Conservation (phyloP, 2,797 vertebrate genomes). For the Coracias cyanogaster region DNA sequence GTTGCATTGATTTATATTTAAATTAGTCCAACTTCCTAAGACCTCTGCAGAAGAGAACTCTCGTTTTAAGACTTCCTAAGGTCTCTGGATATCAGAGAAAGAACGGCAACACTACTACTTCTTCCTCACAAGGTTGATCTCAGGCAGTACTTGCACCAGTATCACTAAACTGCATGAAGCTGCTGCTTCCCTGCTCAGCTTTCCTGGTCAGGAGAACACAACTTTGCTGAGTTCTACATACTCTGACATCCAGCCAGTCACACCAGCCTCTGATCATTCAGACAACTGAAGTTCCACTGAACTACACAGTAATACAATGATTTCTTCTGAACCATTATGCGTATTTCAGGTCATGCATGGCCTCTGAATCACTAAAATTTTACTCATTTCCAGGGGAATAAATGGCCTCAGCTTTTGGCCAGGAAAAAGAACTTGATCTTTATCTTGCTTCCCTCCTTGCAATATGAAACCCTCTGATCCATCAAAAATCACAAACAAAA, state of each 20-base stretch:
- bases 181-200: background rate
- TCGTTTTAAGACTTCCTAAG: conserved; percentile 12
- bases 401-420: background rate
- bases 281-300: background rate
- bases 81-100: conserved; percentile 22
- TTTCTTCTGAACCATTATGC: background rate
- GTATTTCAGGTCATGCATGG: background rate
- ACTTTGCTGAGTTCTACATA: background rate
- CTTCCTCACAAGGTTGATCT: background rate
- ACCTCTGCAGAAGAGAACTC: conserved; percentile 12
- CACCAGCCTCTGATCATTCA: background rate
- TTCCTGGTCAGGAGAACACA: background rate
- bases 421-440: background rate
- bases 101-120: background rate
- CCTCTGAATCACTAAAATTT: background rate
- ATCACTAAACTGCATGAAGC: background rate
- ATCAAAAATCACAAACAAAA: background rate
- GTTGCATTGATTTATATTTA: conserved; percentile 18
- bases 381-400: background rate
- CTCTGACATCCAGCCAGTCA: background rate
- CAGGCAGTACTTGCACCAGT: background rate
- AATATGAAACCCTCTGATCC: background rate
- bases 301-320: background rate
- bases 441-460: background rate
- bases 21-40: conserved; percentile 11